These are phyloP conservation scores for Callinectes sapidus DNA, from an alignment of 2,888 invertebrate species.

Conservation along the genomic window DNA sequence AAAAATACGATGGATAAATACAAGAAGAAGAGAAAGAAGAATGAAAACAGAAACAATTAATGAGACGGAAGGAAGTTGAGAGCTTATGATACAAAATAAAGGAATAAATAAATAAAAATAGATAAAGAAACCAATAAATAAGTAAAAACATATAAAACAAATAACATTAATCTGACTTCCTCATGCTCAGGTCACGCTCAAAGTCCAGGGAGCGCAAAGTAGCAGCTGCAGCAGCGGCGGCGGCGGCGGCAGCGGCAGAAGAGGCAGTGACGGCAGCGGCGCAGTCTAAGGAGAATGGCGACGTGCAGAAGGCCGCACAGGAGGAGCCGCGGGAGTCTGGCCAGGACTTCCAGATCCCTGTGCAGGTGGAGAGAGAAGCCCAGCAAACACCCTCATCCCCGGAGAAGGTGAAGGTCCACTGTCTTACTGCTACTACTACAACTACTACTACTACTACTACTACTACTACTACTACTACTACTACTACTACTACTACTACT, in stretches of 20 bases:
- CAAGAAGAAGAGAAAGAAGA: too few species aligned
- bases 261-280: background rate
- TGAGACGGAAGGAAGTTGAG: too few species aligned
- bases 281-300: background rate
- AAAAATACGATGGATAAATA: too few species aligned
- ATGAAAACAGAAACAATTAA: too few species aligned
- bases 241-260: background rate
- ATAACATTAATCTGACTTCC: background rate
- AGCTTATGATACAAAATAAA: too few species aligned
- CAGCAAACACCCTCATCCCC: constrained; percentile 37
- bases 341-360: constrained; percentile 46
- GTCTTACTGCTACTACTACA: too few species aligned
- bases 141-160: background rate
- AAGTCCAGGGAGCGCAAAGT: constrained; percentile 57
- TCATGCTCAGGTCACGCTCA: constrained; percentile 52
- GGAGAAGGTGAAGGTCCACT: constrained; percentile 39
- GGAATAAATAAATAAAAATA: too few species aligned
- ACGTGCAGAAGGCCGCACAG: background rate
- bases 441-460: too few species aligned
- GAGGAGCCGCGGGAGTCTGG: background rate
- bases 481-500: background rate
- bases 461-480: background rate
- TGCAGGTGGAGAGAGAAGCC: constrained; percentile 51
- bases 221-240: constrained; percentile 39
- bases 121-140: too few species aligned